phyloP scores from a whole-genome alignment of 2,888 invertebrate genomes.

The Mythimna impura region DNA sequence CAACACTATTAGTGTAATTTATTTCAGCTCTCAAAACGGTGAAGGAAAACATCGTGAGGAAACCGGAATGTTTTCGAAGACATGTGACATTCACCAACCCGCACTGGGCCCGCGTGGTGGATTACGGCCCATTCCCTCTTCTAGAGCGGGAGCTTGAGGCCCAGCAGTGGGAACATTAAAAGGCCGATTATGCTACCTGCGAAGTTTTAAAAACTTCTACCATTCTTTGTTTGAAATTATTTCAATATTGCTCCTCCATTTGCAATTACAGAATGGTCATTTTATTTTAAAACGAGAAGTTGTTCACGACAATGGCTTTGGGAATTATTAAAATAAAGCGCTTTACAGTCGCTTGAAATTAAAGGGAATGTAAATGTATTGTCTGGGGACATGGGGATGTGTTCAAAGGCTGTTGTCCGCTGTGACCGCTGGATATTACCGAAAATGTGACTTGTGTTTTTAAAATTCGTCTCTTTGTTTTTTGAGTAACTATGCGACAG shows the following conservation, averaged over 20 bases:
- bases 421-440: constrained; percentile 31
- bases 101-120: no score
- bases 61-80: no score
- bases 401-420: constrained; percentile 17
- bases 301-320: constrained; percentile 19
- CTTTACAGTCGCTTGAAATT: constrained; percentile 44
- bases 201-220: not conserved
- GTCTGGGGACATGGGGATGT: constrained; percentile 28
- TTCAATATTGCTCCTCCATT: constrained; percentile 17
- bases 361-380: constrained; percentile 33
- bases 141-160: no score
- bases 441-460: constrained; percentile 13
- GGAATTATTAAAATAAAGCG: constrained; percentile 49
- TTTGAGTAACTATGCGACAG: not conserved
- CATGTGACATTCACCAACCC: no score
- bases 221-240: constrained; percentile 1
- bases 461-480: constrained; percentile 5
- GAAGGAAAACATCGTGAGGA: no score
- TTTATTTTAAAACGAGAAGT: constrained; percentile 26
- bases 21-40: no score
- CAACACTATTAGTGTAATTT: no score
- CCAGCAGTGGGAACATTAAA: no score
- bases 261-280: constrained; percentile 18
- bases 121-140: no score
- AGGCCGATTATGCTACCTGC: no score